Evolutionary conservation across 2,113 vertebrate genomes (phyloP).

Genomic region (Caranx ignobilis): DNA sequence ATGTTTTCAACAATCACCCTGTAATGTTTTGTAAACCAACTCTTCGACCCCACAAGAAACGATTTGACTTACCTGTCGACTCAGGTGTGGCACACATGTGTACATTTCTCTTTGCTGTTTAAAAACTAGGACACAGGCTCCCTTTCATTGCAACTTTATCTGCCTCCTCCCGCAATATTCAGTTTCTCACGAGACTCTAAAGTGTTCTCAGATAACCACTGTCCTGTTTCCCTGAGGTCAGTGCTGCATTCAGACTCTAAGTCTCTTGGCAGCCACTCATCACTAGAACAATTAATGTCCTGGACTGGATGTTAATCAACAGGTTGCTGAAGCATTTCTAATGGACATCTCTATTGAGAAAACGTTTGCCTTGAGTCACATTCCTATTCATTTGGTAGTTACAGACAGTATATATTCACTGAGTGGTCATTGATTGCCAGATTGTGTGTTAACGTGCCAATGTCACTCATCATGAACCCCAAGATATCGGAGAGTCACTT

Average conservation of each 20-base stretch:
- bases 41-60: not conserved
- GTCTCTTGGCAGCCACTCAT: slow-evolving; percentile 8
- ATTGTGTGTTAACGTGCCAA: not conserved
- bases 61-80: slow-evolving; percentile 16
- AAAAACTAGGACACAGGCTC: slow-evolving; percentile 62
- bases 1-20: not conserved
- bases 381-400: too few relatives aligned
- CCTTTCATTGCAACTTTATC: slow-evolving; percentile 64
- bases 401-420: not conserved
- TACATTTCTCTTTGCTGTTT: slow-evolving; percentile 32
- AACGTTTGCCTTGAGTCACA: not conserved
- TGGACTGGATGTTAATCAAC: not conserved
- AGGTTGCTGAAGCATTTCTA: not conserved
- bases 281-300: slow-evolving; percentile 2
- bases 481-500: slow-evolving; percentile 40
- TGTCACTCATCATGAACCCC: slow-evolving; percentile 41
- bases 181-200: slow-evolving; percentile 62
- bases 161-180: slow-evolving; percentile 44
- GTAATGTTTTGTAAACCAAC: slow-evolving; percentile 27
- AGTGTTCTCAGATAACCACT: slow-evolving; percentile 61
- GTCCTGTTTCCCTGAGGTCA: slow-evolving; percentile 48
- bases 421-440: not conserved
- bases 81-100: slow-evolving; percentile 37
- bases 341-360: not conserved
- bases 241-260: slow-evolving; percentile 32